Evolutionary conservation across 37 sponge, comb jelly and placozoan species (phyloP).

Genomic region (Ephydatia muelleri): DNA sequence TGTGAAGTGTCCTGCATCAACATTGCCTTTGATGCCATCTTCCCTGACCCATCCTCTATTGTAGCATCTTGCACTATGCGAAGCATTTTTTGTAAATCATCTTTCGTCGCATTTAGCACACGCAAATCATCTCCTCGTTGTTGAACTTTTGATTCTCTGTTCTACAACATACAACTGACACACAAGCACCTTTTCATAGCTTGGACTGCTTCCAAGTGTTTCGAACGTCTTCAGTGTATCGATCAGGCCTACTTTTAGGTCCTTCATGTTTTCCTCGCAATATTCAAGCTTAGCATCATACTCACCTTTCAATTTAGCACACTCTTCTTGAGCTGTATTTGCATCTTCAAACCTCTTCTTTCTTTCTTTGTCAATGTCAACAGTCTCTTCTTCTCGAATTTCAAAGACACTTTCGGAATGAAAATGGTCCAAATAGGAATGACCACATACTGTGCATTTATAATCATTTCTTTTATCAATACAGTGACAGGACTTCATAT

Average conservation of each 20-base stretch:
- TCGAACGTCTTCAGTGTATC: conserved; percentile 11
- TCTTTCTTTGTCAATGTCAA: conserved; percentile 8
- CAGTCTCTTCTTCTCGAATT: background rate
- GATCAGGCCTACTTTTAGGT: conserved; percentile 3
- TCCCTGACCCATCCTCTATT: too few species aligned
- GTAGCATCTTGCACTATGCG: too few species aligned
- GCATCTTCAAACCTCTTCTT: conserved; percentile 29
- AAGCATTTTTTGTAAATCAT: too few species aligned
- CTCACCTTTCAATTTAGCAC: background rate
- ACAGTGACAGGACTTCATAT: conserved; percentile 21
- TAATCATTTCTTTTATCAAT: conserved; percentile 8
- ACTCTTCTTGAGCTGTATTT: conserved; percentile 20
- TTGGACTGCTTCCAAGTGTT: too few species aligned
- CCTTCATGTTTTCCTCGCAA: conserved; percentile 8
- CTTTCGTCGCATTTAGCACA: too few species aligned
- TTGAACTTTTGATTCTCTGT: conserved; percentile 15
- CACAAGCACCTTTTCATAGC: too few species aligned
- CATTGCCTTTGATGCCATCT: too few species aligned
- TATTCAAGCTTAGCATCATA: background rate
- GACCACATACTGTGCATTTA: too few species aligned
- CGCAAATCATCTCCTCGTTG: too few species aligned
- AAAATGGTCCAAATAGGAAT: too few species aligned
- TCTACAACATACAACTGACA: conserved; percentile 26
- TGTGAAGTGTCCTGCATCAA: too few species aligned
- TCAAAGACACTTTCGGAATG: background rate